Conservation (phyloP, 1,140 invertebrate species). For the Apis laboriosa region DNA sequence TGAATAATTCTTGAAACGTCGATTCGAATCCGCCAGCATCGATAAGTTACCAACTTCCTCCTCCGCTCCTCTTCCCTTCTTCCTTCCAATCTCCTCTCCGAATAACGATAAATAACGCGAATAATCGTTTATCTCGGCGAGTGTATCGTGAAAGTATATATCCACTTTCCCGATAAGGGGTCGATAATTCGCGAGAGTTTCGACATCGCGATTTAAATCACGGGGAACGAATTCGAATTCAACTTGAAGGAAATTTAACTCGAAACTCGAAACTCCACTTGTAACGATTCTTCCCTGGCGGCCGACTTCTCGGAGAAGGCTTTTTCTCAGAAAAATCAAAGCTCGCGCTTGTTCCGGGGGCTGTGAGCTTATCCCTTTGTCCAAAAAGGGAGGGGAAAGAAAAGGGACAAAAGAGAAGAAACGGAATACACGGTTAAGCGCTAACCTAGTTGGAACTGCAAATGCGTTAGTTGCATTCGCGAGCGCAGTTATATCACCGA, state of each 20-base stretch:
- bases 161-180: background rate
- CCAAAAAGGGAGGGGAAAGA: background rate
- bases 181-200: background rate
- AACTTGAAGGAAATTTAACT: background rate
- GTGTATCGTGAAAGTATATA: background rate
- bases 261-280: background rate
- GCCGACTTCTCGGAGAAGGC: no score
- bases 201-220: background rate
- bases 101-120: background rate
- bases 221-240: background rate
- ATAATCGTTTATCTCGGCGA: background rate
- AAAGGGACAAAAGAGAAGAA: background rate
- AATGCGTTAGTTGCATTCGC: constrained; percentile 20
- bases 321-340: background rate
- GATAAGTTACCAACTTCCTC: background rate
- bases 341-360: no score
- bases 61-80: background rate
- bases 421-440: constrained; percentile 10
- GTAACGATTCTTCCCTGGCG: background rate
- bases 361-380: background rate
- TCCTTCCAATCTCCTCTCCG: background rate
- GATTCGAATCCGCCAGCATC: background rate
- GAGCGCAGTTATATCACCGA: constrained; percentile 14
- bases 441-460: constrained; percentile 34
- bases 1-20: background rate